Percentiles rank a stretch among this genome's conserved stretches.
phyloP scores from a whole-genome alignment of 2,113 vertebrate species.

The Apeltes quadracus region DNA sequence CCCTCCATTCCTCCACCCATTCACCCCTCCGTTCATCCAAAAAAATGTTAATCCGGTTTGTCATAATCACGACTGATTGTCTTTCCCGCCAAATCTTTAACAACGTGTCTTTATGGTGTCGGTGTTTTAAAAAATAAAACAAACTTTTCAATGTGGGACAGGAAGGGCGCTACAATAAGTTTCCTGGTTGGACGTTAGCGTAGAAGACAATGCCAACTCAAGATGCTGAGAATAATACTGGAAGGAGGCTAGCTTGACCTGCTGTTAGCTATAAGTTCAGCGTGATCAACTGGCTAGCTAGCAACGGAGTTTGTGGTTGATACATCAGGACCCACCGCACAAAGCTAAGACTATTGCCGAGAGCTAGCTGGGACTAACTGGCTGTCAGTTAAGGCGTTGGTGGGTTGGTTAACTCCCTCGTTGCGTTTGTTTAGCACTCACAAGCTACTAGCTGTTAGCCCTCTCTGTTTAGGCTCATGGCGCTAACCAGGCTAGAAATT shows the following conservation, averaged over 20 bases:
- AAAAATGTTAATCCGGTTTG: not conserved
- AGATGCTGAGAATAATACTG: conserved; percentile 39
- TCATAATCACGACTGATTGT: conserved; percentile 57
- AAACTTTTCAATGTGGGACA: not conserved
- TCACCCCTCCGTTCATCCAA: not conserved
- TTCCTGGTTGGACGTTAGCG: not conserved
- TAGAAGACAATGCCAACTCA: not conserved
- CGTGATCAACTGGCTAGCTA: not conserved
- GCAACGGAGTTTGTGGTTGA: not conserved
- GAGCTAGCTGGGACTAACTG: not conserved
- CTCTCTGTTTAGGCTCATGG: not conserved
- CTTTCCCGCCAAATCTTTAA: conserved; percentile 32
- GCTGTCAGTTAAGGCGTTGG: not conserved
- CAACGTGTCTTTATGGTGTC: not conserved
- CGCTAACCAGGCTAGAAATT: not conserved
- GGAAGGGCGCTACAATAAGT: not conserved
- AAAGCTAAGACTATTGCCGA: not conserved
- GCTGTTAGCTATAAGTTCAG: not conserved
- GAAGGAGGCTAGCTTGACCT: conserved; percentile 1
- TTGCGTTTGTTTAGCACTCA: not conserved
- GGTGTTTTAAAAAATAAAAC: not conserved
- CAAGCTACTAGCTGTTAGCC: conserved; percentile 15
- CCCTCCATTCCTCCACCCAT: too few relatives aligned
- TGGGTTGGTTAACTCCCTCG: not conserved
- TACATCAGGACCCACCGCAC: too few relatives aligned